These are phyloP conservation scores for Callaeas wilsoni DNA, from an alignment of 2,113 vertebrate genomes.

Conservation along the genomic window DNA sequence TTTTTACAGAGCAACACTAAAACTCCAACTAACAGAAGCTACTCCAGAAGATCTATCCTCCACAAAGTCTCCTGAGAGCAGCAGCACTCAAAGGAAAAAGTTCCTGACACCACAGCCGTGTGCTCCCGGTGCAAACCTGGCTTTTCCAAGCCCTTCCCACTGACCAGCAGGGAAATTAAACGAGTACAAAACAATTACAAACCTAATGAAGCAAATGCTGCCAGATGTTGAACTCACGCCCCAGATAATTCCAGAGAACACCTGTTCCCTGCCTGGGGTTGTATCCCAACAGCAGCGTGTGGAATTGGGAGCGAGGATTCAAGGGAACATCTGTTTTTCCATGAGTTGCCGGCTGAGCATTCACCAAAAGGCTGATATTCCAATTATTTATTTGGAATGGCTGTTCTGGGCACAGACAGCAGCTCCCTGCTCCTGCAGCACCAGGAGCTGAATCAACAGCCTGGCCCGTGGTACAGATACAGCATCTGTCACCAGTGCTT, in stretches of 20 bases:
- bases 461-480: background rate
- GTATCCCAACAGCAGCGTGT: fast-evolving
- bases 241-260: background rate
- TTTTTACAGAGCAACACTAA: background rate
- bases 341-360: background rate
- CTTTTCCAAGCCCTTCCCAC: background rate
- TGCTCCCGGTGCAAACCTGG: background rate
- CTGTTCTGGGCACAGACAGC: background rate
- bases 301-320: background rate
- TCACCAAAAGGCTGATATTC: background rate
- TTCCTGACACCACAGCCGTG: fast-evolving
- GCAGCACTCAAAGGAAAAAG: background rate
- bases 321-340: background rate
- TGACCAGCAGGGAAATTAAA: background rate
- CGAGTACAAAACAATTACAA: background rate
- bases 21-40: background rate
- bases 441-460: background rate
- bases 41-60: background rate
- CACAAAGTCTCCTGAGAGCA: fast-evolving
- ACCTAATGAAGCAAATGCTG: background rate
- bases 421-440: background rate
- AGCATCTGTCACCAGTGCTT: background rate
- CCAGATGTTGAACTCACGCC: background rate
- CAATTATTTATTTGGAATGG: background rate
- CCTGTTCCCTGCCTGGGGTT: background rate